Base-by-base conservation (phyloP, 2,888 invertebrate genomes). In the Fabriciana adippe region DNA sequence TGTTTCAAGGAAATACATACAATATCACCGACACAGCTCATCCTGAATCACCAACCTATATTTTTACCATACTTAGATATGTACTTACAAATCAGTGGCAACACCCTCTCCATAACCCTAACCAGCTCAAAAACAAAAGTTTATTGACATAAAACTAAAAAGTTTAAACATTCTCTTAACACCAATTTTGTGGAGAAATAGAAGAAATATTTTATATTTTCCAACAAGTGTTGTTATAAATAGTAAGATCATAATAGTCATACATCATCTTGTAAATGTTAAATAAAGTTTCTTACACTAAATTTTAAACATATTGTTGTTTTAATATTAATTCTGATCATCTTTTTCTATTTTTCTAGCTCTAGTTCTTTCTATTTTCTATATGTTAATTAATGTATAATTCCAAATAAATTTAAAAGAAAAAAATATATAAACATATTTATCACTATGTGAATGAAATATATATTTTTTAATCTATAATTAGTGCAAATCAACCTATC, bases 1-100 rank as follows among this genome's bases (percentile, higher is more conserved):
- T 84, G 83, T 80, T 84, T 81, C 75, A 82, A 61, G 78, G 83
- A 85, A 85, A 92, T 92, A 92, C 92, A 92, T 92, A 92, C 91
- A 88, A 92, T 81, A 82, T 88, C 90, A 90, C 89, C 90, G 81
- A 80, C 89, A 84, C 88, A 86, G 83, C 86, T 81, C 85, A 81
- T 75, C 73, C 72, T 82, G 85, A 81, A 80, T 81, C 84, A 81
- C 84, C 82, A 81, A 81, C 78, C 75, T 70, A 72, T 72, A 66
- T 71, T 62, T 68, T 47, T 65, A 62, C 70, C 70, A 71, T 53
- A 65, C 48, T 64, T 63, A 68, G 62, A 75, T 74, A 59, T 59
- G 59, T 59, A 75, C 75, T 75, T 75, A 75, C 75, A 90, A 89
- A 86, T 83, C 82, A 85, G 85, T 79, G 87, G 84, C 83, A 81